A percentile compares a stretch with the other conserved stretches of the same genome.
Conservation (phyloP, 2,113 vertebrate genomes). For the Gambusia affinis region DNA sequence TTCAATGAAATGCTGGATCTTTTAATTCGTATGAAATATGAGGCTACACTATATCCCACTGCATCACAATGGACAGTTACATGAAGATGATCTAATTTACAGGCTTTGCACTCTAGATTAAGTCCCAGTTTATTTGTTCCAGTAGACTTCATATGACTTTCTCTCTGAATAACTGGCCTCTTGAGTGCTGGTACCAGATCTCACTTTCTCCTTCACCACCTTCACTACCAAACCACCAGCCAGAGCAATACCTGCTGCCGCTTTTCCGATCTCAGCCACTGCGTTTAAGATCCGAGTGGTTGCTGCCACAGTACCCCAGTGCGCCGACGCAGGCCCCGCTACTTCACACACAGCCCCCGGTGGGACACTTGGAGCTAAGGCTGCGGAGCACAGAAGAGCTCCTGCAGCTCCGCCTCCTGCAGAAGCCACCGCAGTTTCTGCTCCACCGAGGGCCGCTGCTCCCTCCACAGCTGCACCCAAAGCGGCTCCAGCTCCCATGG, state of each 20-base stretch:
- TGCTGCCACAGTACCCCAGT: constrained; percentile 23
- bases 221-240: constrained; percentile 74
- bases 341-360: constrained; percentile 17
- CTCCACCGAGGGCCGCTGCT: constrained; percentile 49
- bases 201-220: constrained; percentile 75
- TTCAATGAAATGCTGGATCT: no score
- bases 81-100: neutral
- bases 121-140: constrained; percentile 71
- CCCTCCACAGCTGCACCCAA: constrained; percentile 61
- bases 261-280: constrained; percentile 71
- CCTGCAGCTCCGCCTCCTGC: constrained; percentile 16
- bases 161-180: constrained; percentile 64
- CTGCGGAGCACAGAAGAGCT: constrained; percentile 35
- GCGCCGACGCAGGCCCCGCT: constrained; percentile 23
- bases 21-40: no score
- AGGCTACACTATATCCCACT: no score
- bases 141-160: constrained; percentile 75
- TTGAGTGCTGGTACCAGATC: constrained; percentile 19
- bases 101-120: neutral
- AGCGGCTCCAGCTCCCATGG: constrained; percentile 69
- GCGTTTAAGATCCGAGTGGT: constrained; percentile 52
- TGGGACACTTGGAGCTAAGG: constrained; percentile 26
- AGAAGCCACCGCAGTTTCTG: constrained; percentile 33
- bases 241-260: constrained; percentile 61
- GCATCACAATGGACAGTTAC: neutral